Percentiles rank a stretch among this genome's conserved stretches.
These are phyloP conservation scores for Tylochromis polylepis DNA, from an alignment of 2,113 vertebrate species.

Conservation along the genomic window DNA sequence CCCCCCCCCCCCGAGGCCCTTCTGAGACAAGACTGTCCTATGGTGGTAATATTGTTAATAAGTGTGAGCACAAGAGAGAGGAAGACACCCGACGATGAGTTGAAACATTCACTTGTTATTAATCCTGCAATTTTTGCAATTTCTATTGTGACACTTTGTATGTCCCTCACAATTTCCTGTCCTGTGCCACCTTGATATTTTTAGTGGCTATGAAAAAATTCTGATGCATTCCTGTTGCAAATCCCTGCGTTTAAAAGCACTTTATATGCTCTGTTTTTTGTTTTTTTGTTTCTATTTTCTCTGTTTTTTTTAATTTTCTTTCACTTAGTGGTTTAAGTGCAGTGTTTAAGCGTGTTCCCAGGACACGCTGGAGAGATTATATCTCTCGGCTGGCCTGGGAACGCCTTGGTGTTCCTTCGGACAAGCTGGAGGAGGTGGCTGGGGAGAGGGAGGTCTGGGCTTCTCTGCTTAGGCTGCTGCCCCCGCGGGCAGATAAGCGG, in stretches of 20 bases:
- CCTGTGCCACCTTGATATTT: not conserved
- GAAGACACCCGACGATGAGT: not conserved
- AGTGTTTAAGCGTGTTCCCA: too few relatives aligned
- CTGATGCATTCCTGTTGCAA: not conserved
- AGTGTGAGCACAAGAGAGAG: not conserved
- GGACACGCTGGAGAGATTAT: too few relatives aligned
- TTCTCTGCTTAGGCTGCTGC: too few relatives aligned
- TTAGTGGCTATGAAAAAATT: not conserved
- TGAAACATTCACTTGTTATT: not conserved
- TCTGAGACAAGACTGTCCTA: not conserved
- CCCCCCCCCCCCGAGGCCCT: too few relatives aligned
- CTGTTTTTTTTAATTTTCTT: not conserved
- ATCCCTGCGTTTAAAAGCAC: not conserved
- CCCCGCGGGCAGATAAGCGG: too few relatives aligned
- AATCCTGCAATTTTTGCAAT: not conserved
- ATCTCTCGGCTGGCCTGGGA: too few relatives aligned
- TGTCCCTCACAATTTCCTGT: not conserved
- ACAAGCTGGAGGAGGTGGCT: too few relatives aligned
- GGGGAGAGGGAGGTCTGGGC: too few relatives aligned
- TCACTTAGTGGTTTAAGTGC: not conserved
- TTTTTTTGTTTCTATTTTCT: too few relatives aligned
- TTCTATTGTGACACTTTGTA: not conserved
- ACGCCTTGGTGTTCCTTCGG: too few relatives aligned
- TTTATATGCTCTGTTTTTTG: not conserved
- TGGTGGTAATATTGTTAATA: not conserved